phyloP scores from a whole-genome alignment of 1,140 invertebrate genomes.

The Saccostrea glomerata region DNA sequence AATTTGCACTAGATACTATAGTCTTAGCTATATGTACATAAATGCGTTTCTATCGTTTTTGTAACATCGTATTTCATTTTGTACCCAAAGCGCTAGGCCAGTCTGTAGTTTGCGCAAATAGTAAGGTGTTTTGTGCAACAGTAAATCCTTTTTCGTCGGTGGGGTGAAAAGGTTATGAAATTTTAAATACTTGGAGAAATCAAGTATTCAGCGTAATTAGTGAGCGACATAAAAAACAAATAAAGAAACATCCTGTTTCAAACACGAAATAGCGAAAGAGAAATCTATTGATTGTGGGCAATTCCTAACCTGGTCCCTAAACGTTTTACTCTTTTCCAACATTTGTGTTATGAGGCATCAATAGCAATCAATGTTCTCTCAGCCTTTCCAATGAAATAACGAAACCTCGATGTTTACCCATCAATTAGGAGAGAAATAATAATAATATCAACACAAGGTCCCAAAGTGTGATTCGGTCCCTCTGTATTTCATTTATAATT shows the following conservation, averaged over 20 bases:
- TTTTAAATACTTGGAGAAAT: background rate
- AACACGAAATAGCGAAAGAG: background rate
- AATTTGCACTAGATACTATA: too few relatives aligned
- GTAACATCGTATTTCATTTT: too few relatives aligned
- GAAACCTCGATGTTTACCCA: background rate
- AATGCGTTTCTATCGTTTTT: too few relatives aligned
- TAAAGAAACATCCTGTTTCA: background rate
- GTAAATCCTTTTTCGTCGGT: background rate
- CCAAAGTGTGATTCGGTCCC: background rate
- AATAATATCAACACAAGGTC: slow-evolving; percentile 6
- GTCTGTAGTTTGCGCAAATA: too few relatives aligned
- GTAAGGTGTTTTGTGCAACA: too few relatives aligned
- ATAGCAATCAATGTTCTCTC: background rate
- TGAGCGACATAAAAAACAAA: background rate
- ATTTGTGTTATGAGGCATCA: background rate
- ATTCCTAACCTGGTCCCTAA: background rate
- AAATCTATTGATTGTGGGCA: background rate
- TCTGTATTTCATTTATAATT: slow-evolving; percentile 14
- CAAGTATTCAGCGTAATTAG: slow-evolving; percentile 11
- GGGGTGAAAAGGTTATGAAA: background rate
- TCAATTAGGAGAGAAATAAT: background rate
- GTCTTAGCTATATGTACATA: too few relatives aligned
- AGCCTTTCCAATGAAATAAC: slow-evolving; percentile 22
- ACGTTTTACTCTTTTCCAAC: background rate
- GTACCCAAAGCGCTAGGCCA: too few relatives aligned